These are phyloP conservation scores for Hydrotaea diabolus DNA, from an alignment of 2,888 invertebrate genomes.

Conservation along the genomic window DNA sequence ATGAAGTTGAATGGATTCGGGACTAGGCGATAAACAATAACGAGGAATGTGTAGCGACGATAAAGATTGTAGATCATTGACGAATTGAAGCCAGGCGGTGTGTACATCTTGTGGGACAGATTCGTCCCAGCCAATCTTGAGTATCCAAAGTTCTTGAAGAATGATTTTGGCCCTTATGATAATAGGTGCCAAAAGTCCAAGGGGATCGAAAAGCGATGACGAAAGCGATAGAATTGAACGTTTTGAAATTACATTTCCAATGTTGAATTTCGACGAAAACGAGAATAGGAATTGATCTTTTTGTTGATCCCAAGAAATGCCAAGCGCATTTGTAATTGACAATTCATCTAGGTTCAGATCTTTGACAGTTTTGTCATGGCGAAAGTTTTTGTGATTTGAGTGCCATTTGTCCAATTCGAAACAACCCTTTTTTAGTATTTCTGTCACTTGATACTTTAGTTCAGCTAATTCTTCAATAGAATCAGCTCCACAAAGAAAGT, in stretches of 20 bases:
- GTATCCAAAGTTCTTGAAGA: conserved; percentile 55
- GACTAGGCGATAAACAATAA: conserved; percentile 1
- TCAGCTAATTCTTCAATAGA: conserved; percentile 30
- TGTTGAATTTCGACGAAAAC: conserved; percentile 30
- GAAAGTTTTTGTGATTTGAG: conserved; percentile 37
- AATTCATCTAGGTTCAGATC: conserved; percentile 5
- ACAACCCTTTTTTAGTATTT: conserved; percentile 30
- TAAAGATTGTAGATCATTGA: conserved; percentile 5
- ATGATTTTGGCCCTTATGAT: conserved; percentile 38
- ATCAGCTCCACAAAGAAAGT: conserved; percentile 62
- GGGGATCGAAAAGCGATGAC: conserved; percentile 50
- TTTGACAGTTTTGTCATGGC: not conserved
- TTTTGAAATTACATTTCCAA: not conserved
- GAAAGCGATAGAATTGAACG: conserved; percentile 13
- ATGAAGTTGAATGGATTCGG: conserved; percentile 7
- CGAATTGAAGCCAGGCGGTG: conserved; percentile 11
- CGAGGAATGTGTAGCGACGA: conserved; percentile 29
- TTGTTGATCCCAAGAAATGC: conserved; percentile 48
- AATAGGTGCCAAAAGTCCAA: conserved; percentile 41
- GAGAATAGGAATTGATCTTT: conserved; percentile 45
- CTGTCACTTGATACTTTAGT: conserved; percentile 43
- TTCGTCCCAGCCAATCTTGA: conserved; percentile 42
- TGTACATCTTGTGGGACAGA: conserved; percentile 25
- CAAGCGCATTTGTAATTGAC: conserved; percentile 26
- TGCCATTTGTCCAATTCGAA: conserved; percentile 47